Evolutionary conservation across 2,888 invertebrate species (phyloP).

Genomic region (Leptopterna dolabrata): DNA sequence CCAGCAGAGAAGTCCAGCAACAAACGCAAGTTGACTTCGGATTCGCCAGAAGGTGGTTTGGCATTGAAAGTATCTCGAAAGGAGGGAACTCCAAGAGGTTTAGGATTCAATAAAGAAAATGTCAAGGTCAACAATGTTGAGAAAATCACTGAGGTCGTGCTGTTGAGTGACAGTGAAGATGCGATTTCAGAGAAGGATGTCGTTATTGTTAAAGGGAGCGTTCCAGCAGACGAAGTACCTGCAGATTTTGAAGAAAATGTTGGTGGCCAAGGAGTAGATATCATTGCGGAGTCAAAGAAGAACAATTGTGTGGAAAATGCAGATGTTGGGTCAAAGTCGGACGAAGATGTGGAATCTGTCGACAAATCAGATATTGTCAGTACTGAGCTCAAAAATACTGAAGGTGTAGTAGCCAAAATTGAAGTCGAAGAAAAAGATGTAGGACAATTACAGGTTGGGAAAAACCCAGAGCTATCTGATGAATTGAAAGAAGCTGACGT

Average conservation of each 20-base stretch:
- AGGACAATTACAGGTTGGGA: neutral
- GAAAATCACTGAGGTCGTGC: neutral
- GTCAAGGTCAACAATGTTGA: neutral
- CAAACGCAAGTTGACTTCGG: slow-evolving; percentile 39
- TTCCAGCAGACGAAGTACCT: neutral
- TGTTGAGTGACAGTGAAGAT: neutral
- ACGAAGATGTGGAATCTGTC: neutral
- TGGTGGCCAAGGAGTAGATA: too few relatives aligned
- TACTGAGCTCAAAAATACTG: neutral
- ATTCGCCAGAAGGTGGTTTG: neutral
- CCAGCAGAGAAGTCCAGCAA: slow-evolving; percentile 13
- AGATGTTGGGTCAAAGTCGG: neutral
- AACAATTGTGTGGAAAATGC: neutral
- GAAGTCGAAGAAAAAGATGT: neutral
- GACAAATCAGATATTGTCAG: neutral
- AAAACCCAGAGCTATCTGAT: neutral
- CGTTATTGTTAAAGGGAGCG: neutral
- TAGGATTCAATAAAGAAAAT: slow-evolving; percentile 37
- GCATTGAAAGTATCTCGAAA: slow-evolving; percentile 20
- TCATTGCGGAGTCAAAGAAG: neutral
- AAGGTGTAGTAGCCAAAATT: neutral
- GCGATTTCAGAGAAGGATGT: neutral
- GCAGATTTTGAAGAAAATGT: neutral
- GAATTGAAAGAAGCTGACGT: neutral
- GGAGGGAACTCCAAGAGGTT: neutral